Conservation (phyloP, 2,797 vertebrate species). For the Anolis apletophallus region DNA sequence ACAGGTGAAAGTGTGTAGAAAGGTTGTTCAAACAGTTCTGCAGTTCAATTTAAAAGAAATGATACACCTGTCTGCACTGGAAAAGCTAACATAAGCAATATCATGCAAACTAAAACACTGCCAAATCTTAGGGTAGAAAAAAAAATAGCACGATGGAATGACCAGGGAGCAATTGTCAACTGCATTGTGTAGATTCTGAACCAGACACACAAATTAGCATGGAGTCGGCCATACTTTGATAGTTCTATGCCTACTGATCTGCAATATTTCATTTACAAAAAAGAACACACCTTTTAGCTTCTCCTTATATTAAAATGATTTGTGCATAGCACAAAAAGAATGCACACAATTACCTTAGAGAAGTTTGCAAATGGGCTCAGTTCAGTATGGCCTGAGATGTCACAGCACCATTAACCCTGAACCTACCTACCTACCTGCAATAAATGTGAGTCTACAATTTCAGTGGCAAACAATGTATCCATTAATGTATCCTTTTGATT, state of each 20-base stretch:
- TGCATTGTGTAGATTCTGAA: background rate
- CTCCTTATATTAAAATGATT: background rate
- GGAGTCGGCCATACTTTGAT: background rate
- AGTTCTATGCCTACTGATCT: background rate
- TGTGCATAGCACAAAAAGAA: background rate
- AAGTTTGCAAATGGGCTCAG: background rate
- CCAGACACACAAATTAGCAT: background rate
- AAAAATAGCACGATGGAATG: background rate
- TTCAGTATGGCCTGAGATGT: background rate
- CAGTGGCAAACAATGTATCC: constrained; percentile 34
- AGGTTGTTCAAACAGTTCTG: background rate
- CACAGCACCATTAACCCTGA: background rate
- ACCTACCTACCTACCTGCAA: background rate
- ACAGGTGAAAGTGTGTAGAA: background rate
- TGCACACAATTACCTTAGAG: background rate
- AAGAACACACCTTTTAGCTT: background rate
- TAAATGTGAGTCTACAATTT: constrained; percentile 1
- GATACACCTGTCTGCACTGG: background rate
- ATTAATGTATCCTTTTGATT: constrained; percentile 52
- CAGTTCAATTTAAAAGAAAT: background rate
- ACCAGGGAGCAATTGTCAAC: background rate
- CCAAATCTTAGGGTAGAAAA: background rate
- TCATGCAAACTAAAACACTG: background rate
- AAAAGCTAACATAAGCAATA: background rate
- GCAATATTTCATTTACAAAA: background rate